These are phyloP conservation scores for Hoplodrina ambigua DNA, from an alignment of 2,888 invertebrate species.

Conservation along the genomic window DNA sequence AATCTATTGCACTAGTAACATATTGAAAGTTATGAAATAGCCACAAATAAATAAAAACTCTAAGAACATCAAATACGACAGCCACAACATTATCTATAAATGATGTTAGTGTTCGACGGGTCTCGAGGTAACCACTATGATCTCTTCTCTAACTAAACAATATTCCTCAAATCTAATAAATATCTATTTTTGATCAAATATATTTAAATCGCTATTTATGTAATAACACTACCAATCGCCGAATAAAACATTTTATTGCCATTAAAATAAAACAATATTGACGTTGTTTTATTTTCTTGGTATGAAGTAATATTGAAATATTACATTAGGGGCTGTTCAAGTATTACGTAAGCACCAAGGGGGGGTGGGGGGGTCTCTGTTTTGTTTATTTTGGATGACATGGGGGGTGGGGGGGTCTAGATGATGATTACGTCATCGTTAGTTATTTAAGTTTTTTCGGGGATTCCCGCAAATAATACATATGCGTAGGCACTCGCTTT, in stretches of 20 bases:
- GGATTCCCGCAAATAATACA: too few species aligned
- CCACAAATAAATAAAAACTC: slow-evolving; percentile 64
- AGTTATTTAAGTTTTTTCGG: too few species aligned
- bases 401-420: too few species aligned
- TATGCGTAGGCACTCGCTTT: too few species aligned
- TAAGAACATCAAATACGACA: slow-evolving; percentile 55
- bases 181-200: neutral
- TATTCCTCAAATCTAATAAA: slow-evolving; percentile 39
- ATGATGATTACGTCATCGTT: too few species aligned
- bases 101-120: slow-evolving; percentile 48
- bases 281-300: neutral
- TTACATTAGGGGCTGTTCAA: too few species aligned
- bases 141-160: slow-evolving; percentile 29
- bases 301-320: slow-evolving; percentile 19
- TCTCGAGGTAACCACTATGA: slow-evolving; percentile 10
- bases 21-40: slow-evolving; percentile 55
- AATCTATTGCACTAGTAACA: slow-evolving; percentile 65
- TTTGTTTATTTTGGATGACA: too few species aligned
- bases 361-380: too few species aligned
- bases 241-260: neutral
- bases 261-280: neutral
- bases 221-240: slow-evolving; percentile 2
- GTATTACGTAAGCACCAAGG: too few species aligned
- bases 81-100: slow-evolving; percentile 44
- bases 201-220: neutral